Conservation (phyloP, 1,140 invertebrate genomes). For the Adoxophyes honmai region DNA sequence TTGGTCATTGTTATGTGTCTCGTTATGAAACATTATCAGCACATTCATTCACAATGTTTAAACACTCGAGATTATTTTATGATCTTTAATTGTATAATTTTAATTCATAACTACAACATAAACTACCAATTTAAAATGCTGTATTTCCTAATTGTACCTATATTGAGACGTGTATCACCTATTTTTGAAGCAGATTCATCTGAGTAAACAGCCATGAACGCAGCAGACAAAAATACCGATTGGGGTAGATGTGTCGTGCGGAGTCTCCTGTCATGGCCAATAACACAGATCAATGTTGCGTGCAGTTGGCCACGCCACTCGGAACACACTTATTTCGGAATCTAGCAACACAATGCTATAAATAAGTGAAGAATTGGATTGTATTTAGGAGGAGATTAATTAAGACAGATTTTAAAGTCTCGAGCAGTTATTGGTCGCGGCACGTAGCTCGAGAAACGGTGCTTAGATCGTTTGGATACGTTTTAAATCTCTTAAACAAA, state of each 20-base stretch:
- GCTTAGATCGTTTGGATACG: too few relatives aligned
- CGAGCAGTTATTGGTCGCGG: too few relatives aligned
- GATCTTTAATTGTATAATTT: neutral
- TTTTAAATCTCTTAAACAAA: too few relatives aligned
- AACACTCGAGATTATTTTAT: conserved; percentile 2
- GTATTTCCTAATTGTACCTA: too few relatives aligned
- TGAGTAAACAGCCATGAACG: conserved; percentile 56
- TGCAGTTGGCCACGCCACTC: conserved; percentile 63
- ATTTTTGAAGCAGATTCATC: conserved; percentile 63
- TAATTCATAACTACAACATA: too few relatives aligned
- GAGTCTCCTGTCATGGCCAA: conserved; percentile 61
- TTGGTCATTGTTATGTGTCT: neutral
- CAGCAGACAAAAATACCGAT: conserved; percentile 60
- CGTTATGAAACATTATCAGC: conserved; percentile 1
- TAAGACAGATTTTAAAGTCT: neutral
- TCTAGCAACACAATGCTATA: conserved; percentile 22
- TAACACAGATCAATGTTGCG: conserved; percentile 65
- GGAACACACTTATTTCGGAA: conserved; percentile 37
- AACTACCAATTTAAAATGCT: too few relatives aligned
- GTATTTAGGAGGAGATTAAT: conserved; percentile 10
- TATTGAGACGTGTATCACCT: conserved; percentile 30
- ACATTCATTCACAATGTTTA: neutral
- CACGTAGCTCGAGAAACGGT: too few relatives aligned
- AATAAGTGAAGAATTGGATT: conserved; percentile 5
- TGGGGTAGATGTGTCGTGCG: conserved; percentile 39